Percentiles rank a stretch among this genome's conserved stretches.
Evolutionary conservation across 1,140 invertebrate species (phyloP).

Genomic region (Dendrolimus punctatus): DNA sequence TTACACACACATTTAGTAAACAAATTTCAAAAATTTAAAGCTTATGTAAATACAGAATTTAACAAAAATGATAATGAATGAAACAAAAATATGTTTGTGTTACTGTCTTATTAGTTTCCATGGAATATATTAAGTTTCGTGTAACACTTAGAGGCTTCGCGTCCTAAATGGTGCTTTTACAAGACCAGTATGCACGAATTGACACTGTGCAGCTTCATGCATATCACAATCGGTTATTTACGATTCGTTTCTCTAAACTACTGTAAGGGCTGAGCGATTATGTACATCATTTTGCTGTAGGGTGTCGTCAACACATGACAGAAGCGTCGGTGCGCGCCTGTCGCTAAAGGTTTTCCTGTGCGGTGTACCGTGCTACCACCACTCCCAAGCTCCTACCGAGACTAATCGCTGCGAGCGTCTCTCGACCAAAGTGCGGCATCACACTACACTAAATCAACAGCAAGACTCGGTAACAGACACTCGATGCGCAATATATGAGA

Average conservation of each 20-base stretch:
- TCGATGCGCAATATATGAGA: conserved; percentile 59
- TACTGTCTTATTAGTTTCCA: background rate
- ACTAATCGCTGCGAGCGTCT: conserved; percentile 52
- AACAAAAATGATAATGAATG: no score
- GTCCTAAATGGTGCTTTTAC: conserved; percentile 37
- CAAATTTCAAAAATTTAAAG: no score
- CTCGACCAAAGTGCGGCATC: conserved; percentile 52
- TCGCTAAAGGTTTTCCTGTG: conserved; percentile 60
- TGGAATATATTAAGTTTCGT: conserved; percentile 13
- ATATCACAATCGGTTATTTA: conserved; percentile 35
- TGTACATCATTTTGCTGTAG: conserved; percentile 51
- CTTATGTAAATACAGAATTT: no score
- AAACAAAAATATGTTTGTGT: no score
- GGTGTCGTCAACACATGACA: conserved; percentile 41
- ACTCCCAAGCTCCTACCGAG: conserved; percentile 56
- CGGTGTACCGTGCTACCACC: conserved; percentile 47
- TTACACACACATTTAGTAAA: no score
- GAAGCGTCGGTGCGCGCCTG: conserved; percentile 60
- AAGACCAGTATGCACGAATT: conserved; percentile 50
- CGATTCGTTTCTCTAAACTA: conserved; percentile 52
- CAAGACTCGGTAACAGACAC: conserved; percentile 62
- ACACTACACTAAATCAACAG: conserved; percentile 66
- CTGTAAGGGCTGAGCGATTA: conserved; percentile 46
- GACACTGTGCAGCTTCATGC: conserved; percentile 54
- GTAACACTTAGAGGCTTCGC: conserved; percentile 30